Conservation (phyloP, 2,888 invertebrate genomes). For the Phortica magna region DNA sequence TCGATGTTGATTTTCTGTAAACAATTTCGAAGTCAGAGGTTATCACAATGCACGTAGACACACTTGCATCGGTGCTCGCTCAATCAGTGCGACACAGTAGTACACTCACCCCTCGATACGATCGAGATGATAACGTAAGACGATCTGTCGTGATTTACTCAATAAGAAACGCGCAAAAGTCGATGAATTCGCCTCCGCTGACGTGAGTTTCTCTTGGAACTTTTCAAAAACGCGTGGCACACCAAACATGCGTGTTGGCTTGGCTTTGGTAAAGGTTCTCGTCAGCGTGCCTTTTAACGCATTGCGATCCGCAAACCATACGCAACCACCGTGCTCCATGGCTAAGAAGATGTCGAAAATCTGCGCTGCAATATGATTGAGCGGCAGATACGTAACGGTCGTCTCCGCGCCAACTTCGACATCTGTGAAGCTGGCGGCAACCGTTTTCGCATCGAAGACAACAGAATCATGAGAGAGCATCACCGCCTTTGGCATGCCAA, state of each 20-base stretch:
- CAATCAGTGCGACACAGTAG: not conserved
- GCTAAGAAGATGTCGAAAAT: slow-evolving; percentile 83
- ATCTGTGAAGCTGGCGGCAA: slow-evolving; percentile 79
- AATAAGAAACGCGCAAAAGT: slow-evolving; percentile 84
- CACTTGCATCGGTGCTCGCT: not conserved
- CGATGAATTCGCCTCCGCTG: slow-evolving; percentile 84
- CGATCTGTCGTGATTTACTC: slow-evolving; percentile 83
- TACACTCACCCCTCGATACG: slow-evolving; percentile 80
- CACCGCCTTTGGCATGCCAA: slow-evolving; percentile 93
- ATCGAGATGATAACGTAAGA: slow-evolving; percentile 81
- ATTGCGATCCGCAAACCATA: slow-evolving; percentile 92
- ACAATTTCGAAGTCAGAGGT: not conserved
- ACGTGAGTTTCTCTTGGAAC: slow-evolving; percentile 90
- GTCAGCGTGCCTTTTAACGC: slow-evolving; percentile 90
- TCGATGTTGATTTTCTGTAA: slow-evolving; percentile 9
- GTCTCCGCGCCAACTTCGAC: slow-evolving; percentile 80
- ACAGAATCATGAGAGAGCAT: slow-evolving; percentile 95
- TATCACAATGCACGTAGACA: not conserved
- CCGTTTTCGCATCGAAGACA: slow-evolving; percentile 82
- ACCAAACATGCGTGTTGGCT: slow-evolving; percentile 90
- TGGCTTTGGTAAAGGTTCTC: slow-evolving; percentile 85
- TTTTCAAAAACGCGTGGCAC: slow-evolving; percentile 97
- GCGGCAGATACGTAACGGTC: slow-evolving; percentile 88
- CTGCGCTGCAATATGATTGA: slow-evolving; percentile 95
- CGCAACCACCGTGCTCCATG: slow-evolving; percentile 69